Evolutionary conservation across 2,113 vertebrate species (phyloP).

Genomic region (Neotragus moschatus): DNA sequence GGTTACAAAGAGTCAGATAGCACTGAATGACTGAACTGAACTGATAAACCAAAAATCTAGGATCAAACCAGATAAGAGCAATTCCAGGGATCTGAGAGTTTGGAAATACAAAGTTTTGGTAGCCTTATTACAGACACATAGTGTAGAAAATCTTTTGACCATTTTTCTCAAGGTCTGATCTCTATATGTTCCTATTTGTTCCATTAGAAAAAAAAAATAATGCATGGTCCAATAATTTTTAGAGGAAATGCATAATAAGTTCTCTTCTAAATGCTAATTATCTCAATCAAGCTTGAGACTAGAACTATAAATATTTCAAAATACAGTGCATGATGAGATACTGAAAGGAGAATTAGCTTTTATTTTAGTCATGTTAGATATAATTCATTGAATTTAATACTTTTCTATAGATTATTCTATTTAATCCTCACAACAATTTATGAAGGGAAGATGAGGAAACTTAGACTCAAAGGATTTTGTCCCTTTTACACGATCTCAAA

Average conservation of each 20-base stretch:
- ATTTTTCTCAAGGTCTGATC: neutral
- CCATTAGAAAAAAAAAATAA: neutral
- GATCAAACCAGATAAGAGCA: neutral
- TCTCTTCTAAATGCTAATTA: neutral
- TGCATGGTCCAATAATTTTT: neutral
- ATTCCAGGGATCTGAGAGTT: neutral
- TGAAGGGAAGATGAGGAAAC: neutral
- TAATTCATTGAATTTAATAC: neutral
- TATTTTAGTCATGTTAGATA: neutral
- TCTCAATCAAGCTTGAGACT: neutral
- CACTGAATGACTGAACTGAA: neutral
- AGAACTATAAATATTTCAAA: neutral
- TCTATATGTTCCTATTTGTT: neutral
- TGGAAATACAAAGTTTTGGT: neutral
- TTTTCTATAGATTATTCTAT: neutral
- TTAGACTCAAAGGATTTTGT: neutral
- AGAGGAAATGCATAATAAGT: neutral
- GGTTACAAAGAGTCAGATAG: neutral
- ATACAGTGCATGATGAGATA: neutral
- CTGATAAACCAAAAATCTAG: neutral
- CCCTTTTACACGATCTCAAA: neutral
- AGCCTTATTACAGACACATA: neutral
- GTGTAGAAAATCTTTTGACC: neutral
- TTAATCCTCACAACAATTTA: neutral
- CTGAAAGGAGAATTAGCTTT: neutral